These are phyloP conservation scores for Hypocryptadius cinnamomeus DNA, from an alignment of 2,113 vertebrate genomes.

Conservation along the genomic window DNA sequence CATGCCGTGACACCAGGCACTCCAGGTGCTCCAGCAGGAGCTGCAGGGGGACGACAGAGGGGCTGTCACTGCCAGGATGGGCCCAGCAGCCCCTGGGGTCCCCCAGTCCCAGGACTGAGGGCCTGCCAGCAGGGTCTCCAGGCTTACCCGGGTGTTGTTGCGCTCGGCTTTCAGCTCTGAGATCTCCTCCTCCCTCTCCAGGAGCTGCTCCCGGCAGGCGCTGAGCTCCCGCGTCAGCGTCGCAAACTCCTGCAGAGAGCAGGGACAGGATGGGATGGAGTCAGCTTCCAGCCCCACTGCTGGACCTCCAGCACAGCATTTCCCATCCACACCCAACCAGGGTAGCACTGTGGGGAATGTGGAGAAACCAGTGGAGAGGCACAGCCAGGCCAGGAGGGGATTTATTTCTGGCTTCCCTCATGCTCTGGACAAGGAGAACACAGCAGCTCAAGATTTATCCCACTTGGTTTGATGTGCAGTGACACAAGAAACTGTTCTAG, in stretches of 20 bases:
- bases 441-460: not conserved
- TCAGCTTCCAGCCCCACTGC: not conserved
- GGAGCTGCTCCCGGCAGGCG: slow-evolving; percentile 90
- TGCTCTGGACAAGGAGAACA: not conserved
- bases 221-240: slow-evolving; percentile 94
- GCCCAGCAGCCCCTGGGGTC: not conserved
- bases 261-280: not conserved
- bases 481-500: not conserved
- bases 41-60: slow-evolving; percentile 53
- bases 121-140: not conserved
- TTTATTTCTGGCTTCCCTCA: not conserved
- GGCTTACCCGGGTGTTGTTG: slow-evolving; percentile 90
- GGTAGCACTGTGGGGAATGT: fast-evolving
- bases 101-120: not conserved
- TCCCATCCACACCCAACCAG: not conserved
- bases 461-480: not conserved
- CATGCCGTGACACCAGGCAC: slow-evolving; percentile 94
- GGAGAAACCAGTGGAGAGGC: not conserved
- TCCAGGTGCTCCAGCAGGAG: slow-evolving; percentile 94
- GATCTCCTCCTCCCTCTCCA: slow-evolving; percentile 96
- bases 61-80: fast-evolving
- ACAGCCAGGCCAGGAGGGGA: not conserved
- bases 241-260: slow-evolving; percentile 85
- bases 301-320: not conserved
- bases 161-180: slow-evolving; percentile 95